Evolutionary conservation across 2,888 invertebrate species (phyloP).

Genomic region (Idaea straminata): DNA sequence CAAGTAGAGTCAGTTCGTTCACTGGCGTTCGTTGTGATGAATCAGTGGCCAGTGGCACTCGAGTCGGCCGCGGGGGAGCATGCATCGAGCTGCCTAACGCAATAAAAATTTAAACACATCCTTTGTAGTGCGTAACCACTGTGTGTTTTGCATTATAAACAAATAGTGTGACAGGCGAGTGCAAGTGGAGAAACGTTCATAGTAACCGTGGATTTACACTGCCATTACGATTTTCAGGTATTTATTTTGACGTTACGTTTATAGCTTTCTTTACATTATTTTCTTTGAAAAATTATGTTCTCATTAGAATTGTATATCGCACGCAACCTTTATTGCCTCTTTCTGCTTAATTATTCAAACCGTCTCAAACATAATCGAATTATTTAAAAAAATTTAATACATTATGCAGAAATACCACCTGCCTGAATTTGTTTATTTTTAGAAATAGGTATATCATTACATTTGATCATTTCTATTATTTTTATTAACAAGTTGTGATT

Average conservation of each 20-base stretch:
- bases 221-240: slow-evolving; percentile 37
- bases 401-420: background rate
- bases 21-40: slow-evolving; percentile 35
- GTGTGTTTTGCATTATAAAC: slow-evolving; percentile 13
- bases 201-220: slow-evolving; percentile 40
- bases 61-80: slow-evolving; percentile 27
- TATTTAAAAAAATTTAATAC: background rate
- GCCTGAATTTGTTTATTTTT: background rate
- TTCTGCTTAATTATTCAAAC: background rate
- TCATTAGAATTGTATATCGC: background rate
- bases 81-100: slow-evolving; percentile 33
- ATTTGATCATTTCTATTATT: background rate
- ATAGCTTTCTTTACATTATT: background rate
- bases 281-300: background rate
- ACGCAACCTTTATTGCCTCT: background rate
- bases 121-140: slow-evolving; percentile 42
- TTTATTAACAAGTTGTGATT: background rate
- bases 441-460: background rate
- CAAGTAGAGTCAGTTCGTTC: slow-evolving; percentile 3
- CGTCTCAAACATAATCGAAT: background rate
- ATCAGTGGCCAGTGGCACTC: slow-evolving; percentile 47
- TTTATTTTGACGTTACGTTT: slow-evolving; percentile 5
- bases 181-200: slow-evolving; percentile 34
- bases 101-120: slow-evolving; percentile 39
- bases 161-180: slow-evolving; percentile 40